Evolutionary conservation across 2,888 invertebrate species (phyloP).

Genomic region (Pollenia labialis): DNA sequence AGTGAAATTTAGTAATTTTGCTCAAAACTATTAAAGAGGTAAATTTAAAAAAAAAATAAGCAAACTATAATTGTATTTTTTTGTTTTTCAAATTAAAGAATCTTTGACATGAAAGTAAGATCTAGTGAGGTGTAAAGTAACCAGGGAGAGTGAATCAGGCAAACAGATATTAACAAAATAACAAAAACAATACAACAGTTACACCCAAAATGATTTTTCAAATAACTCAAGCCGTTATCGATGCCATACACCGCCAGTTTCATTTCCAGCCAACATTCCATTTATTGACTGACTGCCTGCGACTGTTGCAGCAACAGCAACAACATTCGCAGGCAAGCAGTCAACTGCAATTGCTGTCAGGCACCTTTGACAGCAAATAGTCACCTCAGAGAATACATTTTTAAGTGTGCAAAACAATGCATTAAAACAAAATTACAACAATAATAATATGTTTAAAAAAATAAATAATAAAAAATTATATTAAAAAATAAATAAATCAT

Average conservation of each 20-base stretch:
- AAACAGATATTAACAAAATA: slow-evolving; percentile 8
- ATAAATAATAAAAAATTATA: slow-evolving; percentile 25
- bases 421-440: slow-evolving; percentile 24
- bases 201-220: slow-evolving; percentile 68
- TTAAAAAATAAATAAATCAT: slow-evolving; percentile 4
- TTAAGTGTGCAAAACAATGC: slow-evolving; percentile 36
- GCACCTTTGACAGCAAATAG: slow-evolving; percentile 68
- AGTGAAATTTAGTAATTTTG: slow-evolving; percentile 38
- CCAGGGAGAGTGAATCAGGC: neutral
- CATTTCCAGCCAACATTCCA: slow-evolving; percentile 33
- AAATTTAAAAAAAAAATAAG: neutral
- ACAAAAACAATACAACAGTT: slow-evolving; percentile 42
- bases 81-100: slow-evolving; percentile 20
- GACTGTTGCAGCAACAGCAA: neutral
- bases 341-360: slow-evolving; percentile 49
- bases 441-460: slow-evolving; percentile 23
- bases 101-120: slow-evolving; percentile 34
- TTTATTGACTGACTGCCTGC: neutral
- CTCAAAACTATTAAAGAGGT: neutral
- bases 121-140: neutral
- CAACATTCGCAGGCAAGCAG: neutral
- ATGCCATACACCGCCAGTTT: slow-evolving; percentile 11
- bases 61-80: neutral
- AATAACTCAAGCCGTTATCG: slow-evolving; percentile 58
- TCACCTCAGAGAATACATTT: slow-evolving; percentile 45